phyloP scores from a whole-genome alignment of 2,113 vertebrate species.

The Heliornis fulica region DNA sequence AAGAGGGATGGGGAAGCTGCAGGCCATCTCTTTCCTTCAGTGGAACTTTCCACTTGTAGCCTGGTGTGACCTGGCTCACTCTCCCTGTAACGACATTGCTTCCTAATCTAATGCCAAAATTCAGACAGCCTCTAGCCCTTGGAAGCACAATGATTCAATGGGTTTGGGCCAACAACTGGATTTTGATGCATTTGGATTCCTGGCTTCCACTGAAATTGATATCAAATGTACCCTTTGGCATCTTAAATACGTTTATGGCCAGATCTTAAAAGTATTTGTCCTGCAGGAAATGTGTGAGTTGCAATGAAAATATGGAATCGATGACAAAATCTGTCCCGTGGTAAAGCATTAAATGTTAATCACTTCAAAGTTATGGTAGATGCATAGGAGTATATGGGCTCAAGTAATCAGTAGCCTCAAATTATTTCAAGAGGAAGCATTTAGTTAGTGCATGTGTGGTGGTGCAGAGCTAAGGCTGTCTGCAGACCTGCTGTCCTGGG shows the following conservation, averaged over 20 bases:
- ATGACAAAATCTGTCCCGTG: neutral
- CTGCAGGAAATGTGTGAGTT: neutral
- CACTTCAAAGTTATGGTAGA: no score
- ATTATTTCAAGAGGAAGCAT: neutral
- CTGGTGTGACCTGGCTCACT: neutral
- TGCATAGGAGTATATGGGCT: neutral
- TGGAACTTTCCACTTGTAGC: neutral
- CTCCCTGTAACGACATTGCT: fast-evolving
- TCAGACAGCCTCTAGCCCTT: neutral
- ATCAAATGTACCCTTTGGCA: neutral
- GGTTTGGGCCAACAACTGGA: neutral
- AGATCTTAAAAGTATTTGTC: neutral
- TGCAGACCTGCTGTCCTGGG: fast-evolving
- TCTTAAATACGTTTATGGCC: neutral
- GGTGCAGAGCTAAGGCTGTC: neutral
- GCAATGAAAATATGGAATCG: neutral
- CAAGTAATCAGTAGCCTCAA: neutral
- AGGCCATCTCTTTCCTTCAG: neutral
- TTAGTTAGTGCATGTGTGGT: fast-evolving
- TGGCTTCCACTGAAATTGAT: neutral
- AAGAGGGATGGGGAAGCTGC: neutral
- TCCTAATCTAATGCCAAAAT: neutral
- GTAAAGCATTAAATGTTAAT: neutral
- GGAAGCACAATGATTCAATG: neutral
- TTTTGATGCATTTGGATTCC: neutral